These are phyloP conservation scores for Montipora cactus DNA, from an alignment of 64 coral and sea anemone species.

Conservation along the genomic window DNA sequence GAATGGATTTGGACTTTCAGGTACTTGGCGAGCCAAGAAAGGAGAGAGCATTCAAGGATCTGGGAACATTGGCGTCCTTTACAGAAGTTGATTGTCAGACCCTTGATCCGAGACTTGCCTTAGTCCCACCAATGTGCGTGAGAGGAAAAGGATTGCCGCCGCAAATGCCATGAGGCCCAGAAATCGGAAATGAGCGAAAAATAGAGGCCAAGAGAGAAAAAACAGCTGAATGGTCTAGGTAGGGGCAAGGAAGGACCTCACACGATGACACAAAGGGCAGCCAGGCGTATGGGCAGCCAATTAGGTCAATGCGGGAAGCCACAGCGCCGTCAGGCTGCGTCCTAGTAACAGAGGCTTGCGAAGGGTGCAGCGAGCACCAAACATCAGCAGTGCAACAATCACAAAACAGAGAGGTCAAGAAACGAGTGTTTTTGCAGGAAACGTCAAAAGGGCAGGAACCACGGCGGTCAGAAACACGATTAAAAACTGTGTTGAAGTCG, in stretches of 20 bases:
- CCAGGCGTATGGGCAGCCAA: background rate
- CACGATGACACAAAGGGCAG: background rate
- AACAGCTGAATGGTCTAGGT: conserved; percentile 45
- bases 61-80: too few relatives aligned
- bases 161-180: background rate
- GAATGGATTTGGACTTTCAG: background rate
- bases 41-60: too few relatives aligned
- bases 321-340: background rate
- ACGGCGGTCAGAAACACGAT: background rate
- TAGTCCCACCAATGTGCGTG: background rate
- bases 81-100: background rate
- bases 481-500: background rate
- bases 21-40: too few relatives aligned
- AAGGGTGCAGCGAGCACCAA: background rate
- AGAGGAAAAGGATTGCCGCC: background rate
- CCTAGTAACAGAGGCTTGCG: background rate
- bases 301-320: background rate
- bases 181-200: background rate
- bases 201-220: background rate
- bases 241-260: background rate
- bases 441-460: background rate
- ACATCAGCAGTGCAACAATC: background rate
- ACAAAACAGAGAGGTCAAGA: background rate
- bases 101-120: background rate
- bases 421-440: background rate